Evolutionary conservation across 2,113 vertebrate species (phyloP), one percentile per base, ranked within the genome.

Genomic region (Zosterops borbonicus): DNA sequence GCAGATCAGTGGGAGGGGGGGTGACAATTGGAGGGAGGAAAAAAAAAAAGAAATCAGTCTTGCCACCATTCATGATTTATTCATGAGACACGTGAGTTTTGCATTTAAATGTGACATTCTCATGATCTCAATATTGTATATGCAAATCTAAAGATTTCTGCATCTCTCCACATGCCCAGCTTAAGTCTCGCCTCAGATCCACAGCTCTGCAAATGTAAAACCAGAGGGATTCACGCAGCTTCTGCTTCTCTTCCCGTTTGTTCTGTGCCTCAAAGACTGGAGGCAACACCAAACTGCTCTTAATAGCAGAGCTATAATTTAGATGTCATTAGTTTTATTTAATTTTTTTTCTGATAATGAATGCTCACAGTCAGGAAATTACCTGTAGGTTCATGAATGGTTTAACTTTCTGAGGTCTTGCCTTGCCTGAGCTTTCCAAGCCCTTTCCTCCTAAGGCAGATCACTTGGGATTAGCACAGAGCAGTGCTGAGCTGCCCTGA

Each of bases 21-120:
- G 74, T 83, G 90, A 92, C 90, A 96, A 95, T 77, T 77, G 95
- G 69, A 67, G 55, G 84, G 75, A 74, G 46, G 12, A 27, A 77
- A 76, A 79, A 49, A 83, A 59, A 85, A 44, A 87, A 94, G 89
- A 96, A 96, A 97, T 96, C 96, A 97, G 94, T 86, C 95, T 94
- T 96, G 96, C 94, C 92, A 96, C 95, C 84, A 65, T 63, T 96
- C 97, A 97, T 97, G 97, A 94, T 93, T 97, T 97, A 97, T 97
- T 97, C 96, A 97, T 97, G 94, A 97, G 96, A 87, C 96, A 97
- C 83, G 94, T 96, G 97, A 97, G 95, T 92, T 97, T 97, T 97
- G 95, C 97, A 97, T 97, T 97, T 97, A 96, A 97, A 97, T 97
- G 95, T 97, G 97, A 97, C 97, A 97, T 97, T 97, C 97, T 97